Evolutionary conservation across 2,888 invertebrate species (phyloP).

Genomic region (Hydroisotoma schaefferi): DNA sequence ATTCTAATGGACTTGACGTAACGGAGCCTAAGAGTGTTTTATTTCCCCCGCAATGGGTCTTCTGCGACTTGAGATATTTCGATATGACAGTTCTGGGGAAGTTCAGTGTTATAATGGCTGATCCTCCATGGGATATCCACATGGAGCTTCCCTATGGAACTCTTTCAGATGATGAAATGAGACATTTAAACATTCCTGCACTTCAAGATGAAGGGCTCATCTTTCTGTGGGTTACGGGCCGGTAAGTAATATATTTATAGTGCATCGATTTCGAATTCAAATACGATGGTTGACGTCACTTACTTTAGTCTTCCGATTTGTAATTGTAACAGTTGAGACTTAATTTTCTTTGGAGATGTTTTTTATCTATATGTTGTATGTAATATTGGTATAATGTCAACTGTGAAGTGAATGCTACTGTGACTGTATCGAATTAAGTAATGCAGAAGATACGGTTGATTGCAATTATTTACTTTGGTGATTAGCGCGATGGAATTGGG

Average conservation of each 20-base stretch:
- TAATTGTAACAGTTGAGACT: no score
- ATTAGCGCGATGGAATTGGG: conserved; percentile 92
- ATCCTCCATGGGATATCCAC: conserved; percentile 99
- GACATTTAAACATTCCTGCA: conserved; percentile 87
- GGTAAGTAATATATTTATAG: conserved; percentile 55
- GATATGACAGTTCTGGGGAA: conserved; percentile 93
- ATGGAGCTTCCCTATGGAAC: conserved; percentile 99
- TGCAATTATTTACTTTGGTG: conserved; percentile 21
- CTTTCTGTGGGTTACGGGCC: conserved; percentile 96
- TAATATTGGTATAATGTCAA: background rate
- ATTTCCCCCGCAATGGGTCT: conserved; percentile 87
- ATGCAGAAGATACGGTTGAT: background rate
- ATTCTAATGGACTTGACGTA: conserved; percentile 1
- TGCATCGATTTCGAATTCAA: conserved; percentile 6
- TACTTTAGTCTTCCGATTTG: background rate
- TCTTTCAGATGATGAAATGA: conserved; percentile 98
- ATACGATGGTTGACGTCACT: background rate
- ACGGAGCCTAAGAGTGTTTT: conserved; percentile 9
- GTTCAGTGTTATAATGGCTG: conserved; percentile 98
- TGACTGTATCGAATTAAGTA: no score
- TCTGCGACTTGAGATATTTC: conserved; percentile 87
- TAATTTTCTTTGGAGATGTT: conserved; percentile 7
- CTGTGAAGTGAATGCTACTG: no score
- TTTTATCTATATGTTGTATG: conserved; percentile 6
- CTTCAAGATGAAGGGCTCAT: conserved; percentile 93